Base-by-base conservation (phyloP, 2,797 vertebrate species). In the Amblyopsis hoosieri region DNA sequence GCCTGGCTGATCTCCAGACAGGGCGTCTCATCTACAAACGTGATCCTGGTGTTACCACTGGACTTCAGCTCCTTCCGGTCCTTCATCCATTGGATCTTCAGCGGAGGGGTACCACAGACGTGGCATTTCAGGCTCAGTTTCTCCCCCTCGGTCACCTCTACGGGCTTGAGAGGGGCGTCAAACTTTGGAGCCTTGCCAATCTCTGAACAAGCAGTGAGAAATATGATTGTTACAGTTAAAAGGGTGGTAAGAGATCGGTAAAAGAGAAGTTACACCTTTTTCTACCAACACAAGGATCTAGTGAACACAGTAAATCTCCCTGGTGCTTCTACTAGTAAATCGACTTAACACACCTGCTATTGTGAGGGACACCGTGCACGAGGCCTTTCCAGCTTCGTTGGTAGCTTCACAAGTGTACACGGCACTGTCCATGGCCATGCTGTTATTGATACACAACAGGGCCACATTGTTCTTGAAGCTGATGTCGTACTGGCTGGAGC, bases 21-120 rank as follows among this genome's bases (percentile, higher is more conserved):
- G 29, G 96, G 94, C 0, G 84, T 92, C 53, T 95, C 93, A 4
- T 88, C 87, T 37, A 83, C 88, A 85, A 96, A 98, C 4, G 93
- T 94, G 79, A 96, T 93, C 64, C 47, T 94, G 71, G 90, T 94
- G 79, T 80, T 95, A 67, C 92, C 90, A 0, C 93, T 93, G 62
- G 95, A 88, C 75, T 89, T 93, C 51, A 99, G 85, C 82, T 99
- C 97, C 69, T 90, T 93, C 67, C 97, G 93, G 86, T 96, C 93
- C 79, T 96, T 99, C 89, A 98, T 87, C 98, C 98, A 99, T 76
- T 97, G 94, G 80, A 98, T 88, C 51, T 78, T 94, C 50, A 99
- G 85, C 0, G 97, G 96, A 65, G 93, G 68, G 0, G 95, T 92
- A 55, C 98, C 98, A 6, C 12, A 79, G 14, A 98, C 89, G 0